Evolutionary conservation across 2,888 invertebrate genomes (phyloP).

Genomic region (Frankliniella fusca): DNA sequence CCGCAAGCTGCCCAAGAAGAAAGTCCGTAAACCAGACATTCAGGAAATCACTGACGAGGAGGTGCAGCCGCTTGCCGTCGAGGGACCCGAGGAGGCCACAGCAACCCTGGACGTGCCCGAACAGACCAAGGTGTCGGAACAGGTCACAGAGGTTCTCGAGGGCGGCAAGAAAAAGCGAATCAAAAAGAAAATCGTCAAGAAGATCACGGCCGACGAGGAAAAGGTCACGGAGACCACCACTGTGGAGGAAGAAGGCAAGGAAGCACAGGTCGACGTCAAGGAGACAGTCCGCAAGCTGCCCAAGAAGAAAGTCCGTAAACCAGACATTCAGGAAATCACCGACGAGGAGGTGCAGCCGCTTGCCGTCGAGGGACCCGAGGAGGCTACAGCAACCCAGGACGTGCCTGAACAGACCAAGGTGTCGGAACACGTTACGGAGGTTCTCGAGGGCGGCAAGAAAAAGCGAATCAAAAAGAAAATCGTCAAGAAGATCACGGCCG

Average conservation of each 20-base stretch:
- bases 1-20: background rate
- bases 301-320: constrained; percentile 40
- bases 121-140: background rate
- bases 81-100: background rate
- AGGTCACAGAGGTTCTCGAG: background rate
- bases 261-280: background rate
- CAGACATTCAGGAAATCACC: constrained; percentile 47
- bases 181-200: constrained; percentile 45
- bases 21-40: background rate
- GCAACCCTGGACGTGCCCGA: background rate
- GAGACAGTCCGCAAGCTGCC: background rate
- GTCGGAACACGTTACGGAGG: background rate
- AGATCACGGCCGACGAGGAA: constrained; percentile 42
- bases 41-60: constrained; percentile 27
- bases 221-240: background rate
- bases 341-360: constrained; percentile 45
- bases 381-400: constrained; percentile 41
- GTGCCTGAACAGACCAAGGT: constrained; percentile 27
- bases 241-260: background rate
- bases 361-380: constrained; percentile 41
- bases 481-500: constrained; percentile 46
- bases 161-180: constrained; percentile 37
- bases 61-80: background rate
- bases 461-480: constrained; percentile 38
- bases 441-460: constrained; percentile 41